Conservation (phyloP, 2,797 vertebrate species). For the Bryconaethiops microstoma region DNA sequence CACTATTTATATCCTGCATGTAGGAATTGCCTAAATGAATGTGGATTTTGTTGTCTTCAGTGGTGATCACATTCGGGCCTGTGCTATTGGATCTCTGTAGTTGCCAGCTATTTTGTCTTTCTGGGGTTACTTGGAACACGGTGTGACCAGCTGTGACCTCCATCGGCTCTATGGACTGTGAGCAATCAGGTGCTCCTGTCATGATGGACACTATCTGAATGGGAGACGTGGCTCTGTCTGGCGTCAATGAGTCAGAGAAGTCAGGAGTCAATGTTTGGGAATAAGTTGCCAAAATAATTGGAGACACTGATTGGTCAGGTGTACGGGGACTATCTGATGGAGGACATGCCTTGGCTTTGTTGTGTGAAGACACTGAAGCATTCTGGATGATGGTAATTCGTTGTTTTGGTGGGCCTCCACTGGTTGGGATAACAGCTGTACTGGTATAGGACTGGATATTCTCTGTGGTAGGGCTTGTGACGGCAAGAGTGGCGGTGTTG, state of each 20-base stretch:
- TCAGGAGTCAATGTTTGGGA: constrained; percentile 88
- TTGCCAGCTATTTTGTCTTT: constrained; percentile 90
- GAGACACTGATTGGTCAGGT: constrained; percentile 83
- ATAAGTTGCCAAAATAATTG: constrained; percentile 85
- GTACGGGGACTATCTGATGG: constrained; percentile 77
- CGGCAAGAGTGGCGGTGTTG: constrained; percentile 91
- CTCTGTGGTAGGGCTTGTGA: constrained; percentile 89
- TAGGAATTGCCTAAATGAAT: constrained; percentile 95
- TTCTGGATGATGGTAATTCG: constrained; percentile 97
- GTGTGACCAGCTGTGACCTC: constrained; percentile 86
- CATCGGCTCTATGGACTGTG: constrained; percentile 79
- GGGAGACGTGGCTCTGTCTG: constrained; percentile 91
- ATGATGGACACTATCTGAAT: constrained; percentile 87
- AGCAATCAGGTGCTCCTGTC: constrained; percentile 84
- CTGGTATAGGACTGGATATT: constrained; percentile 89
- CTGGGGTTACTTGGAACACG: constrained; percentile 89
- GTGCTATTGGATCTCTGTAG: constrained; percentile 93
- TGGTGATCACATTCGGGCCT: constrained; percentile 93
- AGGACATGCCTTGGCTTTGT: constrained; percentile 81
- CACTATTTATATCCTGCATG: constrained; percentile 82
- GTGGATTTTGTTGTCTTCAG: constrained; percentile 99
- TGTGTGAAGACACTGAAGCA: constrained; percentile 80
- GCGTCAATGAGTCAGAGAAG: constrained; percentile 86
- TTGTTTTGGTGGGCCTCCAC: constrained; percentile 90
- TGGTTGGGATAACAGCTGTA: constrained; percentile 94